Evolutionary conservation across 37 sponge, comb jelly and placozoan species (phyloP).

Genomic region (Diacarnus erythraeanus): DNA sequence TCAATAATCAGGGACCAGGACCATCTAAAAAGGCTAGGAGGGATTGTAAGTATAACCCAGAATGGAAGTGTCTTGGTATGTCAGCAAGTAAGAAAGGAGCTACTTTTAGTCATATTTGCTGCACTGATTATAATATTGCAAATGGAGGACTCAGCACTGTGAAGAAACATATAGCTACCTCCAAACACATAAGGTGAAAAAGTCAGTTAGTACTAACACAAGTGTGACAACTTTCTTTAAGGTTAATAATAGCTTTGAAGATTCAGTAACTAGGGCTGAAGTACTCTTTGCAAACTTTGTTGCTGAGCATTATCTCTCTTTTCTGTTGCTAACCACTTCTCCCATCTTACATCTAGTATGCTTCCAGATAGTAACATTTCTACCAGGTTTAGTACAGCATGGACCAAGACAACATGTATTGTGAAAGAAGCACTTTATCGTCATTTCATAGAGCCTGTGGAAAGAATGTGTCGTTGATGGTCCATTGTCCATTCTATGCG

Average conservation of each 20-base stretch:
- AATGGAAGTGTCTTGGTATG: background rate
- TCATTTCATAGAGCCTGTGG: background rate
- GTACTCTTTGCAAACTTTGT: constrained; percentile 20
- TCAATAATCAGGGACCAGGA: background rate
- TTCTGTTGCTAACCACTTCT: background rate
- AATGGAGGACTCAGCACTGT: background rate
- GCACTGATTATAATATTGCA: background rate
- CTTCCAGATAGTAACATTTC: background rate
- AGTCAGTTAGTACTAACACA: background rate
- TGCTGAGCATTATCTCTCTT: constrained; percentile 8
- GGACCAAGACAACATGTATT: constrained; percentile 12
- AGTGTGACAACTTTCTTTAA: constrained; percentile 4
- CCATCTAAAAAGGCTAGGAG: background rate
- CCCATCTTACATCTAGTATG: constrained; percentile 3
- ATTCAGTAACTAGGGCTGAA: constrained; percentile 3
- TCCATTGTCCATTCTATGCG: too few species aligned
- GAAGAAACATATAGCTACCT: constrained; percentile 27
- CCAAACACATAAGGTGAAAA: constrained; percentile 4
- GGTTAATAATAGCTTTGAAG: background rate
- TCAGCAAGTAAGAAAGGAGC: constrained; percentile 1
- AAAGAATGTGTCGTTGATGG: background rate
- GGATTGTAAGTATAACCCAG: background rate
- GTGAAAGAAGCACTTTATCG: background rate
- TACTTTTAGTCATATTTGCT: background rate
- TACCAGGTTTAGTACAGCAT: background rate